phyloP scores from a whole-genome alignment of 1,140 invertebrate species.

The Euglossa dilemma region DNA sequence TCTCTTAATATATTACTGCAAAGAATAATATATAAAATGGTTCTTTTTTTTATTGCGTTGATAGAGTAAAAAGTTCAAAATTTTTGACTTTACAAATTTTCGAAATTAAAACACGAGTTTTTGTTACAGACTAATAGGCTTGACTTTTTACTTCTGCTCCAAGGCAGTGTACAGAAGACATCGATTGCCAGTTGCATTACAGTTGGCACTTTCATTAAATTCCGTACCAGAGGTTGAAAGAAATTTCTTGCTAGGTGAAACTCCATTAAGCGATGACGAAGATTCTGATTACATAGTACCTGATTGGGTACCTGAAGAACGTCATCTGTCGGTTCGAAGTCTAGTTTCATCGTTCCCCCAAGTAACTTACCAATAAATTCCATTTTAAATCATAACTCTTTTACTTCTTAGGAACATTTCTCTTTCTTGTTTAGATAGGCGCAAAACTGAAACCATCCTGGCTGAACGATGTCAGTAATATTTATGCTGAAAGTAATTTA shows the following conservation, averaged over 20 bases:
- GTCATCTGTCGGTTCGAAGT: slow-evolving; percentile 69
- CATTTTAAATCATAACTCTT: not conserved
- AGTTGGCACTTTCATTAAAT: slow-evolving; percentile 75
- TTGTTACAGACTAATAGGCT: slow-evolving; percentile 70
- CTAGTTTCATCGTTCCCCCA: slow-evolving; percentile 71
- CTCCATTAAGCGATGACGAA: slow-evolving; percentile 57
- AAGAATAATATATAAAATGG: too few relatives aligned
- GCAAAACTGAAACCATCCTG: slow-evolving; percentile 78
- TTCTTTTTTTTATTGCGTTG: too few relatives aligned
- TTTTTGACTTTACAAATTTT: not conserved
- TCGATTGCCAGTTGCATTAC: slow-evolving; percentile 74
- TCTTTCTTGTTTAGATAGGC: slow-evolving; percentile 59
- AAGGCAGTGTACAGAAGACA: slow-evolving; percentile 78
- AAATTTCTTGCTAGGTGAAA: slow-evolving; percentile 72
- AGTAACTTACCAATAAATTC: slow-evolving; percentile 38
- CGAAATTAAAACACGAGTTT: not conserved
- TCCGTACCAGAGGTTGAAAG: slow-evolving; percentile 75
- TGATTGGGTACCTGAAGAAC: slow-evolving; percentile 76
- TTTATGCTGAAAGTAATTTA: slow-evolving; percentile 83
- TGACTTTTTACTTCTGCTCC: slow-evolving; percentile 76
- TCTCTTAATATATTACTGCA: too few relatives aligned
- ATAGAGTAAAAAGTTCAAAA: too few relatives aligned
- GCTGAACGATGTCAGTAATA: slow-evolving; percentile 75
- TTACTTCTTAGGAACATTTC: not conserved
- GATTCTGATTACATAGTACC: slow-evolving; percentile 68